Base-by-base conservation (phyloP, 2,888 invertebrate genomes). In the Lepidochrysops patricia region DNA sequence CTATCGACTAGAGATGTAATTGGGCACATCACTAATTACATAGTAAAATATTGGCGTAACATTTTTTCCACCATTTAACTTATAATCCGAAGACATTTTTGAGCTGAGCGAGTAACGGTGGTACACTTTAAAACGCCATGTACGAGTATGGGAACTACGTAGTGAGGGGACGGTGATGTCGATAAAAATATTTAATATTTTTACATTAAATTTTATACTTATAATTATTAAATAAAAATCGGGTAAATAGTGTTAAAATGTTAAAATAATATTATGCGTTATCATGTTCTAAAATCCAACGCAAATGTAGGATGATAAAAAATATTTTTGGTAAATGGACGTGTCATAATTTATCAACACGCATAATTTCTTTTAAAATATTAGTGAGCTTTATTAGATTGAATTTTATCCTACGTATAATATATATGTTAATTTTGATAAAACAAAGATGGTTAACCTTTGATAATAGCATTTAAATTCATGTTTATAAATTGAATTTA, bases 91-190 rank as follows among this genome's bases (percentile, higher is more conserved):
- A 43, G 19, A 43, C 43, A 32, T 54, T 54, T 54, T 54, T 54
- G 54, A 50, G 43, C 19, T 54, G 13, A 19, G 4, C 13, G 12
- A 64, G 66, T 84, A 84, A 84, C 84, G 84, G 84, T 79, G 72
- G 71, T 75, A 68, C 67, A 73, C 74, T 78, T 80, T 69, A 70
- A 72, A 78, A 76, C 74, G 72, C 74, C 77, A 77, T 76, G 72
- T 71, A 72, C 68, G 70, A 71, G 70, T 69, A 73, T 72, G 76
- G 71, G 69, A 67, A 62, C 67, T 58, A 60, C 54, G n/a, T 74
- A 80, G 77, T 63, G 76, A 71, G 65, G 76, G n/a, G 65, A 19
- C 27, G n/a, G 9, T 6, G 0, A 2, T 26, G 26, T 57, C 52
- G 57, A 57, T 37, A 57, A 37, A 19, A 37, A 2, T 34, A 2